These are phyloP conservation scores for Mallotus villosus DNA, from an alignment of 2,797 vertebrate species.

Conservation along the genomic window DNA sequence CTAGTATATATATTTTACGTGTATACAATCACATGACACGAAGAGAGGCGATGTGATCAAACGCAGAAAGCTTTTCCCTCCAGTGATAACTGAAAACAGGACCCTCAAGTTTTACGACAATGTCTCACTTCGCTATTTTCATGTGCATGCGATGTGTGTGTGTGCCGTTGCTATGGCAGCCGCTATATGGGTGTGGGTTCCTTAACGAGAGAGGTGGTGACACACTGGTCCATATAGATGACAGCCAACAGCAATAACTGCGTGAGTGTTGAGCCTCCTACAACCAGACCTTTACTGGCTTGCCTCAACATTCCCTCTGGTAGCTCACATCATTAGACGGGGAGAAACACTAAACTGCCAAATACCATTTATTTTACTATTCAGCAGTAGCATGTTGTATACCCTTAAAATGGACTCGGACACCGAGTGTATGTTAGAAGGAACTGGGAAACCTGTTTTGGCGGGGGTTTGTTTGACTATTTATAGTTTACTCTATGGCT, in stretches of 20 bases:
- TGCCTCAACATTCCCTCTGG: slow-evolving; percentile 46
- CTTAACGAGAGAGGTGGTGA: slow-evolving; percentile 55
- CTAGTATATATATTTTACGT: slow-evolving; percentile 28
- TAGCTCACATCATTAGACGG: slow-evolving; percentile 47
- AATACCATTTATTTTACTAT: slow-evolving; percentile 47
- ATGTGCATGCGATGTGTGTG: slow-evolving; percentile 31
- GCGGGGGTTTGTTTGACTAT: slow-evolving; percentile 17
- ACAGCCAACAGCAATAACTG: slow-evolving; percentile 55
- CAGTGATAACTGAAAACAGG: slow-evolving; percentile 34
- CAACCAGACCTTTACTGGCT: slow-evolving; percentile 42
- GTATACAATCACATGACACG: slow-evolving; percentile 23
- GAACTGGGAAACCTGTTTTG: slow-evolving; percentile 46
- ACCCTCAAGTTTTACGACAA: slow-evolving; percentile 26
- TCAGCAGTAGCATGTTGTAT: slow-evolving; percentile 36
- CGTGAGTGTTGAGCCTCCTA: slow-evolving; percentile 40
- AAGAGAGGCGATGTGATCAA: slow-evolving; percentile 36
- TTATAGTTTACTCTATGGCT: slow-evolving; percentile 29
- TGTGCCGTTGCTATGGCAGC: slow-evolving; percentile 59
- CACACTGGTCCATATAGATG: slow-evolving; percentile 53
- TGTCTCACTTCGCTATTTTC: slow-evolving; percentile 35
- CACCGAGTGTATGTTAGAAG: slow-evolving; percentile 47
- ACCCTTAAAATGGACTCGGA: slow-evolving; percentile 29
- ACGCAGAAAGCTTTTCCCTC: slow-evolving; percentile 30
- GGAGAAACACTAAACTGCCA: slow-evolving; percentile 52
- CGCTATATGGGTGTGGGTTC: slow-evolving; percentile 41